Evolutionary conservation across 2,113 vertebrate species (phyloP).

Genomic region (Tinamus guttatus): DNA sequence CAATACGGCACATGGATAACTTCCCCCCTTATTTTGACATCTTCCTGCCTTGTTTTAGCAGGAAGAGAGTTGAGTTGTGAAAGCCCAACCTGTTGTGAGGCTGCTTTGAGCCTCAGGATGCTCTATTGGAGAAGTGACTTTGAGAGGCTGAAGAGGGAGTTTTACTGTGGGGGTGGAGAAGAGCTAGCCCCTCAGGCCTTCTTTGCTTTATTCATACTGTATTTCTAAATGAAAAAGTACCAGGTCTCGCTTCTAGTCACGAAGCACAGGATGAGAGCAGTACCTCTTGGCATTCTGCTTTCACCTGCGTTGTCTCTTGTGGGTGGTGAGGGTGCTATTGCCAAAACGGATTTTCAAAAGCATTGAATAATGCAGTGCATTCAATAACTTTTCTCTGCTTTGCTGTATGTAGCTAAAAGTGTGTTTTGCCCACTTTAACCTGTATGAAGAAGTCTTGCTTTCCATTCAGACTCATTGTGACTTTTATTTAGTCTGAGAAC

Average conservation of each 20-base stretch:
- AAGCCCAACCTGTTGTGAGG: neutral
- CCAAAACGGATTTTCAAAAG: neutral
- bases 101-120: neutral
- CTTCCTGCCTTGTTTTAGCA: neutral
- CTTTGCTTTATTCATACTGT: neutral
- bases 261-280: neutral
- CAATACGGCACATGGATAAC: neutral
- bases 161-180: neutral
- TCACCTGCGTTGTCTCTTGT: neutral
- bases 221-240: neutral
- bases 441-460: neutral
- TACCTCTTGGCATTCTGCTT: neutral
- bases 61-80: rapidly evolving
- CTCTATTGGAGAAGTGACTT: neutral
- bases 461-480: neutral
- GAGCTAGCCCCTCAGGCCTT: neutral
- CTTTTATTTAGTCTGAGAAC: neutral
- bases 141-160: neutral
- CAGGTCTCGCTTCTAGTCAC: neutral
- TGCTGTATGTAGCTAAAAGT: neutral
- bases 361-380: neutral
- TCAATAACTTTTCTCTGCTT: neutral
- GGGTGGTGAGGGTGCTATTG: neutral
- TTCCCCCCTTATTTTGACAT: neutral
- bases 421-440: neutral